Conservation (phyloP, 2,113 vertebrate genomes). For the Myotis brandtii region DNA sequence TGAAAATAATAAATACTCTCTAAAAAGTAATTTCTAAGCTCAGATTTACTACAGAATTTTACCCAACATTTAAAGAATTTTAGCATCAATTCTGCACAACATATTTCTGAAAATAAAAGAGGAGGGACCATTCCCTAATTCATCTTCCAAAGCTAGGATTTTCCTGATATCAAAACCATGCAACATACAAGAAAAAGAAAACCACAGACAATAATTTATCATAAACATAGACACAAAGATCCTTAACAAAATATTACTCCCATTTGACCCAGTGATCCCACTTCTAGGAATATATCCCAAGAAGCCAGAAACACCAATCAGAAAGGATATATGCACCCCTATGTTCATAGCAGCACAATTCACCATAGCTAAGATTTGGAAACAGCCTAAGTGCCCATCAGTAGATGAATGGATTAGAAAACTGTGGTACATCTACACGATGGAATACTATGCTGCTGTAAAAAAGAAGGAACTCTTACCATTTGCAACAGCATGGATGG, state of each 20-base stretch:
- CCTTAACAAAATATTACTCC: neutral
- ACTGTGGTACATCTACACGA: no score
- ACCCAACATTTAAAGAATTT: neutral
- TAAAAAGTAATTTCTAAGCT: neutral
- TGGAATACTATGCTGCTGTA: no score
- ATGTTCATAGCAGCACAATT: no score
- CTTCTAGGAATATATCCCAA: no score
- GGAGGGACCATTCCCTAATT: neutral
- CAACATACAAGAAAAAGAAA: neutral
- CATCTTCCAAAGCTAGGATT: neutral
- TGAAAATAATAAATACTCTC: neutral
- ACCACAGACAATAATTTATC: neutral
- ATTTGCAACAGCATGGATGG: no score
- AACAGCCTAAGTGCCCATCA: no score
- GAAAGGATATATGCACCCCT: no score
- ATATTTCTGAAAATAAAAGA: neutral
- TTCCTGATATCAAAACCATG: neutral
- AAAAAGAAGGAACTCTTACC: no score
- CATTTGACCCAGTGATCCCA: no score
- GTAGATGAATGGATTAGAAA: no score
- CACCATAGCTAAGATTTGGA: no score
- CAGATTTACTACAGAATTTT: neutral
- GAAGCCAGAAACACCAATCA: no score
- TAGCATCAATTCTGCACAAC: neutral
- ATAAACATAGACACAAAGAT: neutral